Conservation (phyloP, 2,888 invertebrate species). For the Crossocerus cetratus region DNA sequence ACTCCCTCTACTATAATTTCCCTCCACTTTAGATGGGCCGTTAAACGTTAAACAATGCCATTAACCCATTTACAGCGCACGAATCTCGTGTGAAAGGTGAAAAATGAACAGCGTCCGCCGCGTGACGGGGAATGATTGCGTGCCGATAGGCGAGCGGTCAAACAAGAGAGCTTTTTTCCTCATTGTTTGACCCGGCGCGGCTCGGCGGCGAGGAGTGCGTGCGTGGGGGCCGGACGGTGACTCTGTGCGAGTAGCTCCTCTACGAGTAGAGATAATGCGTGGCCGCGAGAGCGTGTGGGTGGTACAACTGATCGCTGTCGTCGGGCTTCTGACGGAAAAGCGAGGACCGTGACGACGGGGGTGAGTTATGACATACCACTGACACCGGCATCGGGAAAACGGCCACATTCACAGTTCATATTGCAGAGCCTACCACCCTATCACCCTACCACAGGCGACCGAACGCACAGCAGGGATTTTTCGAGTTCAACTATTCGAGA, state of each 20-base stretch:
- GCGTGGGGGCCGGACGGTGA: too few relatives aligned
- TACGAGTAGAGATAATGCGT: neutral
- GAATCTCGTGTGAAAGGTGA: conserved; percentile 16
- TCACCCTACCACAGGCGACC: too few relatives aligned
- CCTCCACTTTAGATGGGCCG: too few relatives aligned
- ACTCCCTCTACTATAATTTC: too few relatives aligned
- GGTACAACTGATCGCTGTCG: conserved; percentile 15
- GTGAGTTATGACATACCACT: conserved; percentile 16
- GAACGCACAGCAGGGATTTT: too few relatives aligned
- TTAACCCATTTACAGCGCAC: too few relatives aligned
- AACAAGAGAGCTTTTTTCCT: conserved; percentile 5
- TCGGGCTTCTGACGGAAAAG: conserved; percentile 29
- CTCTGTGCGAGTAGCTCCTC: neutral
- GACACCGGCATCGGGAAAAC: neutral
- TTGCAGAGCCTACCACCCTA: too few relatives aligned
- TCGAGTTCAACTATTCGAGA: too few relatives aligned
- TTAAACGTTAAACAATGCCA: too few relatives aligned
- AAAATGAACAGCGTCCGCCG: conserved; percentile 52
- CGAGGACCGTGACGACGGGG: conserved; percentile 39
- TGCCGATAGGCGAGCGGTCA: conserved; percentile 15
- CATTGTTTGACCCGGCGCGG: neutral
- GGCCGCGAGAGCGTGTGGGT: neutral
- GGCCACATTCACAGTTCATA: too few relatives aligned
- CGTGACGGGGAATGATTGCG: conserved; percentile 54
- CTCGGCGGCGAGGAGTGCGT: too few relatives aligned